Evolutionary conservation across 2,888 invertebrate genomes (phyloP).

Genomic region (Orchesellides sinensis): DNA sequence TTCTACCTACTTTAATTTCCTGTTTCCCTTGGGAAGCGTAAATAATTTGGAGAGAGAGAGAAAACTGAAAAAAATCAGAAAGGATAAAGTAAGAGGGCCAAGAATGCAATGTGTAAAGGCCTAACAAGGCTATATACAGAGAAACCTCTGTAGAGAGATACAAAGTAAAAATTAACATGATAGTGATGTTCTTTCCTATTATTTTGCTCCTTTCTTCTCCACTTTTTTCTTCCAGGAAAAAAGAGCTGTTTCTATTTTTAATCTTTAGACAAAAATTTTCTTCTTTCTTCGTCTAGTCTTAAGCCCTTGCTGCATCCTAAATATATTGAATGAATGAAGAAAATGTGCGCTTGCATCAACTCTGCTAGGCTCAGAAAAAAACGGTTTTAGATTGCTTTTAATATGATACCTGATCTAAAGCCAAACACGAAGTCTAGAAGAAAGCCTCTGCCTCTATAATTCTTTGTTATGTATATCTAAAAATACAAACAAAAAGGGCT

Average conservation of each 20-base stretch:
- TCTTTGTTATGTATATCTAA: slow-evolving; percentile 6
- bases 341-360: no score
- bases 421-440: background rate
- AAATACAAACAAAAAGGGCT: no score
- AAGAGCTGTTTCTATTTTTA: background rate
- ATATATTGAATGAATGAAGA: background rate
- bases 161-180: slow-evolving; percentile 45
- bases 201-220: background rate
- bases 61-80: slow-evolving; percentile 6
- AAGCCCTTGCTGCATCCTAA: background rate
- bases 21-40: slow-evolving; percentile 72
- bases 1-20: slow-evolving; percentile 69
- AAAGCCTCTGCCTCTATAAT: background rate
- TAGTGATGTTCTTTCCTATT: no score
- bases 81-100: background rate
- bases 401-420: slow-evolving; percentile 49
- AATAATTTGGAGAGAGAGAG: slow-evolving; percentile 69
- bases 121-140: no score
- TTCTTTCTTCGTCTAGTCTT: background rate
- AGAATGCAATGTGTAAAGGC: background rate
- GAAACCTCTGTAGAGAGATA: slow-evolving; percentile 1
- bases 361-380: no score
- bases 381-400: no score
- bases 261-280: background rate
- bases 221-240: slow-evolving; percentile 4